Percentiles rank a stretch among this genome's conserved stretches.
These are phyloP conservation scores for Isichthys henryi DNA, from an alignment of 2,113 vertebrate species.

Conservation along the genomic window DNA sequence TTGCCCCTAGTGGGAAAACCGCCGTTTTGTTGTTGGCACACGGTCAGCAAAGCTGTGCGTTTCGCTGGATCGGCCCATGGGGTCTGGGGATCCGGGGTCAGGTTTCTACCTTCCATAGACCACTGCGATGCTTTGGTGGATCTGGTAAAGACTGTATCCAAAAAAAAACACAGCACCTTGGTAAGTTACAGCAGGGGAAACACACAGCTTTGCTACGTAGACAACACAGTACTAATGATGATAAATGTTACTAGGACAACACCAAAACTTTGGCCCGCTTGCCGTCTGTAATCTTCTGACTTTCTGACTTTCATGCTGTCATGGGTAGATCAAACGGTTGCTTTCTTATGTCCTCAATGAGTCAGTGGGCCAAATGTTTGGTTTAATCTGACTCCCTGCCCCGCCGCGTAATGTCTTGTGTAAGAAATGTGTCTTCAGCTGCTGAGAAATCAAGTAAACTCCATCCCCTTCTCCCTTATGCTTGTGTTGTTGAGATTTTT, in stretches of 20 bases:
- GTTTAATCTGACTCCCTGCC: constrained; percentile 40
- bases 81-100: constrained; percentile 17
- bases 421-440: constrained; percentile 67
- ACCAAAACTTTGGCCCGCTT: constrained; percentile 42
- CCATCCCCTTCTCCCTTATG: constrained; percentile 20
- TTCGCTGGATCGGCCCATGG: constrained; percentile 18
- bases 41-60: constrained; percentile 55
- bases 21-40: constrained; percentile 32
- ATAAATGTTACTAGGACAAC: constrained; percentile 40
- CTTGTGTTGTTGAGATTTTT: constrained; percentile 9
- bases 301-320: not conserved
- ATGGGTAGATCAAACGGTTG: not conserved
- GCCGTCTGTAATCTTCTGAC: not conserved
- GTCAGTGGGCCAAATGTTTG: constrained; percentile 41
- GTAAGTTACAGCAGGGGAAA: constrained; percentile 24
- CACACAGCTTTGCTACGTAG: constrained; percentile 62
- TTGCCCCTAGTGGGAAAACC: constrained; percentile 25
- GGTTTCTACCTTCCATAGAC: not conserved
- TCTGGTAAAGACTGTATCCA: not conserved
- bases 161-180: not conserved
- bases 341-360: not conserved
- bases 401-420: constrained; percentile 24
- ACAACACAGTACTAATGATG: constrained; percentile 38
- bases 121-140: constrained; percentile 25
- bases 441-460: constrained; percentile 11